phyloP scores from a whole-genome alignment of 1,140 invertebrate species.

The Hermetia illucens region DNA sequence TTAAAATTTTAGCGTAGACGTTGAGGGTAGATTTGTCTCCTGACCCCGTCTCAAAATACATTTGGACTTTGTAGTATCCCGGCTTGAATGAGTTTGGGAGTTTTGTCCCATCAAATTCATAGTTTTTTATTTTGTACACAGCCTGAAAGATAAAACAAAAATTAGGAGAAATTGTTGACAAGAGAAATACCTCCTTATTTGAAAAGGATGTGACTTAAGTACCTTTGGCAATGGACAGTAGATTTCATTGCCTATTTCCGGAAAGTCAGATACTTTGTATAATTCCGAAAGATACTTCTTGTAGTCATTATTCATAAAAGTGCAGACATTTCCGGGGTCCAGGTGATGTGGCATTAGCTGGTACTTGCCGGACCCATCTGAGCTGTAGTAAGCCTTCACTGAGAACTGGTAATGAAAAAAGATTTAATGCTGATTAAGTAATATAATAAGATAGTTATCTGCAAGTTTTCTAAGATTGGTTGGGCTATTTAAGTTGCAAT shows the following conservation, averaged over 20 bases:
- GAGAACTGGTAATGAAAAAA: too few relatives aligned
- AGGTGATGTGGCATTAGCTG: background rate
- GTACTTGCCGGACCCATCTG: background rate
- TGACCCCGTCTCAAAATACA: too few relatives aligned
- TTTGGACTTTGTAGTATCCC: too few relatives aligned
- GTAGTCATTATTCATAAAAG: background rate
- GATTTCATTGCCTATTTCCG: background rate
- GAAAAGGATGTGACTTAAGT: too few relatives aligned
- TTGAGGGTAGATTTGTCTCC: too few relatives aligned
- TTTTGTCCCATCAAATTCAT: slow-evolving; percentile 1
- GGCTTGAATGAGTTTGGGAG: too few relatives aligned
- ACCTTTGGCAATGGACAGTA: background rate
- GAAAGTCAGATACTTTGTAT: background rate
- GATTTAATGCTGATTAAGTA: too few relatives aligned
- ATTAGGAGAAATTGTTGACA: too few relatives aligned
- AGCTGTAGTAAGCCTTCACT: background rate
- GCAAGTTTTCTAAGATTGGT: background rate
- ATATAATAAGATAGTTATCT: too few relatives aligned
- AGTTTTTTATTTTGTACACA: background rate
- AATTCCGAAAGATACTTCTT: background rate
- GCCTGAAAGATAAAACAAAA: background rate
- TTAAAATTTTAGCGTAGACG: too few relatives aligned
- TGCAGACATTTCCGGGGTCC: background rate
- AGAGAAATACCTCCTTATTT: too few relatives aligned
- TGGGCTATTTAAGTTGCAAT: too few relatives aligned